Conservation (phyloP, 2,113 vertebrate species). For the Anolis carolinensis region DNA sequence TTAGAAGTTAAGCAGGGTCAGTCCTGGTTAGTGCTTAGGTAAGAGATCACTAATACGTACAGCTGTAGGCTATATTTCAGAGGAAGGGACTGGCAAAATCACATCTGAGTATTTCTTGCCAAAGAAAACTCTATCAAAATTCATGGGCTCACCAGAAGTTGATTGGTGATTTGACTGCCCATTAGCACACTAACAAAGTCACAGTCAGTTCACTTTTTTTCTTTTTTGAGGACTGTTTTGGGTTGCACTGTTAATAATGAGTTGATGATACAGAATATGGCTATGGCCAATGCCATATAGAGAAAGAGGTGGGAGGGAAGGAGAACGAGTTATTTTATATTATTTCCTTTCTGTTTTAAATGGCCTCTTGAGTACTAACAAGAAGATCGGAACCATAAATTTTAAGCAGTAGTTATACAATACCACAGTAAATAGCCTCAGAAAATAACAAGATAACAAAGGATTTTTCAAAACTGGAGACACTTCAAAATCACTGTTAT, state of each 20-base stretch:
- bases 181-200: not conserved
- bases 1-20: no score
- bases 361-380: not conserved
- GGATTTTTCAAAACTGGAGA: not conserved
- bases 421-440: not conserved
- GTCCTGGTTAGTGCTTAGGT: no score
- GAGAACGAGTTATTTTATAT: not conserved
- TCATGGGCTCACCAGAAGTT: no score
- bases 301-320: not conserved
- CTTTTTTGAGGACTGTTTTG: not conserved
- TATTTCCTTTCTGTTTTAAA: not conserved
- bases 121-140: no score
- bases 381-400: not conserved
- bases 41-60: no score
- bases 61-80: no score
- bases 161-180: no score
- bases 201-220: not conserved
- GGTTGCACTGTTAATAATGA: not conserved
- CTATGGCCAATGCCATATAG: not conserved
- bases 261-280: not conserved
- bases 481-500: not conserved
- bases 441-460: not conserved
- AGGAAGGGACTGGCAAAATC: no score
- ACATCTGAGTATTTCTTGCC: no score
- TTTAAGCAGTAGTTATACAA: not conserved